Conservation (phyloP, 2,113 vertebrate genomes). For the Perognathus longimembris region DNA sequence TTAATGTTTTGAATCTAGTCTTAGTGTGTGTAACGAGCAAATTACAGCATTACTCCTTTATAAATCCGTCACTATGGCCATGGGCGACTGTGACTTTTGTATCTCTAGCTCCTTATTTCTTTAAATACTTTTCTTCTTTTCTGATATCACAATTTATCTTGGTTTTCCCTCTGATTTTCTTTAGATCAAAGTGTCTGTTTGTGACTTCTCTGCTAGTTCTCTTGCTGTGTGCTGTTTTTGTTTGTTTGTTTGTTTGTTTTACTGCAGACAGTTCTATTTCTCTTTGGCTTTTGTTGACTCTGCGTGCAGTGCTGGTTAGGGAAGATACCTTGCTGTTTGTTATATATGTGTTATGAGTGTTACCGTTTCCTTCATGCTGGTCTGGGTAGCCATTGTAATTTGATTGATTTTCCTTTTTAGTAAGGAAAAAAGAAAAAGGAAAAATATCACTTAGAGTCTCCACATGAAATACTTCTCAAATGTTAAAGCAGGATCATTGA, state of each 20-base stretch:
- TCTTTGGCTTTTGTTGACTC: conserved; percentile 29
- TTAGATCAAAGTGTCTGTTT: conserved; percentile 29
- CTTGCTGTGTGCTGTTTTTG: conserved; percentile 40
- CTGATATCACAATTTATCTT: conserved; percentile 10
- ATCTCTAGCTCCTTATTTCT: neutral
- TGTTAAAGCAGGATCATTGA: conserved; percentile 39
- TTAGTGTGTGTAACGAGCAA: conserved; percentile 56
- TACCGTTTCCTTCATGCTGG: conserved; percentile 39
- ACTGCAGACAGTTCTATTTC: conserved; percentile 22
- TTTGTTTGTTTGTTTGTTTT: too few species aligned
- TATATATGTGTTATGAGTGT: conserved; percentile 29
- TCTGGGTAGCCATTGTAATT: conserved; percentile 54
- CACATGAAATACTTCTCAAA: conserved; percentile 19
- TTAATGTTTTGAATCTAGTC: conserved; percentile 44
- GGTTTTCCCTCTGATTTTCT: conserved; percentile 42
- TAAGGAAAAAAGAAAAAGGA: conserved; percentile 41
- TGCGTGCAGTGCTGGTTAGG: neutral
- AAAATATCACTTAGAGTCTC: conserved; percentile 34
- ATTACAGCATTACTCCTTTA: conserved; percentile 39
- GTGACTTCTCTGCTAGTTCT: conserved; percentile 42
- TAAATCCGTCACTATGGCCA: neutral
- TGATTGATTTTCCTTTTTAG: conserved; percentile 23
- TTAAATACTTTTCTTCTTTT: neutral
- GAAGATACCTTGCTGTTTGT: conserved; percentile 47
- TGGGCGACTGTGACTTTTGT: conserved; percentile 26